These are phyloP conservation scores for Creontiades dilutus DNA, from an alignment of 2,888 invertebrate species.

Conservation along the genomic window DNA sequence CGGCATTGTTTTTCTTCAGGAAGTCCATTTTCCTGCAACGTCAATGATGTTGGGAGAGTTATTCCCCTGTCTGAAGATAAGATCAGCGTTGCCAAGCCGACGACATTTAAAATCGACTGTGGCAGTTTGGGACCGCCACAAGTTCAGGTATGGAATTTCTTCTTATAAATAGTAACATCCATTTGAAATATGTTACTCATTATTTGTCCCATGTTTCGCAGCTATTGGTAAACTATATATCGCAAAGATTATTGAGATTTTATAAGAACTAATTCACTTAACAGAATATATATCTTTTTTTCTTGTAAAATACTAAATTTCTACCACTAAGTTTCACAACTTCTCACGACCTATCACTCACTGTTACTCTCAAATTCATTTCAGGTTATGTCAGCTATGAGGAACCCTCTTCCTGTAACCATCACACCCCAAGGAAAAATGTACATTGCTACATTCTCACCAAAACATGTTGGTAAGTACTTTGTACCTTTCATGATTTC, in stretches of 20 bases:
- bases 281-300: no score
- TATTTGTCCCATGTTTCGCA: no score
- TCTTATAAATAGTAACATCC: no score
- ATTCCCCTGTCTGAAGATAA: slow-evolving; percentile 91
- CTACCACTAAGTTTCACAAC: no score
- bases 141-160: slow-evolving; percentile 81
- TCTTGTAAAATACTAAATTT: no score
- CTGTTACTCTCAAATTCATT: not conserved
- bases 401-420: slow-evolving; percentile 78
- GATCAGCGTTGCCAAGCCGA: slow-evolving; percentile 90
- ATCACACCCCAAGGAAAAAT: slow-evolving; percentile 75
- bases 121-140: slow-evolving; percentile 84
- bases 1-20: slow-evolving; percentile 79
- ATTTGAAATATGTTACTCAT: no score
- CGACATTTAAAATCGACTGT: slow-evolving; percentile 92
- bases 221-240: not conserved
- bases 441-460: slow-evolving; percentile 81
- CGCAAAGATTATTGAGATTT: not conserved
- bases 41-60: slow-evolving; percentile 91
- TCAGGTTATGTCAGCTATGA: slow-evolving; percentile 78
- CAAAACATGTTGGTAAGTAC: slow-evolving; percentile 88
- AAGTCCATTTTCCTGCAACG: slow-evolving; percentile 89
- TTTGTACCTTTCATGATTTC: not conserved
- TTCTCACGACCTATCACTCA: no score
- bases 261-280: no score